Evolutionary conservation across 1,140 invertebrate species (phyloP), one percentile per base, ranked within the genome.

Genomic region (Stenopsyche tienmushanensis): DNA sequence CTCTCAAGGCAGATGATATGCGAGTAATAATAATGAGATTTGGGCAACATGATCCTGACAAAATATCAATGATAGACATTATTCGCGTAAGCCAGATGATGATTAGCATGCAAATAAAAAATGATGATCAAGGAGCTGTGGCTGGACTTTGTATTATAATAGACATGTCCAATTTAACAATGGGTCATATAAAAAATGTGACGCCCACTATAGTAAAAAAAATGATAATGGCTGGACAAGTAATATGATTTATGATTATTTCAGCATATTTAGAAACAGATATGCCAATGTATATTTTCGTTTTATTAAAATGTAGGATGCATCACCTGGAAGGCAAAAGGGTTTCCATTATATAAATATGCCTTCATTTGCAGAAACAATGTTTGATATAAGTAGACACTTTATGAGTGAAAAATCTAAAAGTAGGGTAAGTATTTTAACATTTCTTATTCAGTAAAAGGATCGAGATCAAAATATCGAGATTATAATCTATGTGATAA

Each of bases 1-100:
- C 80, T 2, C 42, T 73, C 15, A 72, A 74, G 20, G 65, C 73
- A 3, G 73, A 77, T 58, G 80, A 79, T 2, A 77, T 81, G 7
- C 73, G 79, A 18, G 76, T 83, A n/a, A 74, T 82, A 67, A 73
- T 83, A 13, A 71, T 81, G 3, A 75, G 80, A 52, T 75, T 75
- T 49, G 80, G 75, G 0, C 66, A 70, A 23, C 78, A 76, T 54
- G 77, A 82, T 72, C 75, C 77, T 3, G 74, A 71, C 20, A 79
- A 81, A 34, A 24, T 65, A 23, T 65, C 67, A 13, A 63, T 76
- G 1, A 17, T 70, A 23, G 76, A 80, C 44, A 72, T 80, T 0
- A 71, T 80, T n/a, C 73, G 75, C 55, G 73, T 80, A 1, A 74
- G 73, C 65, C 8, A 45, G 15, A 58, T 70, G 54, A 26, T 53